Conservation (phyloP, 1,140 invertebrate genomes). For the Gonatopus flavifemur region DNA sequence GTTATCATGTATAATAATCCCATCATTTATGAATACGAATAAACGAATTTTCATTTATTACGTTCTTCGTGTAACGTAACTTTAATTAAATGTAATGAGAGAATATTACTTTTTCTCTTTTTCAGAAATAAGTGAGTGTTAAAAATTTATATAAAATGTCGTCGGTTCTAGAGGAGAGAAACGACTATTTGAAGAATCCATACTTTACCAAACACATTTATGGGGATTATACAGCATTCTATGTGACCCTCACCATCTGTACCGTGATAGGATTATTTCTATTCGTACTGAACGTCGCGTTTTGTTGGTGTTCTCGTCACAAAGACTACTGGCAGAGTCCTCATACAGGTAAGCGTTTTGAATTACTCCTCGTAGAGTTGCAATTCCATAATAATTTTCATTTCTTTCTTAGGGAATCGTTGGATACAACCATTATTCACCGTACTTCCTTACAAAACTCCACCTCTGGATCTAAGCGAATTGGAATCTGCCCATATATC, state of each 20-base stretch:
- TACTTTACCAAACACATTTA: conserved; percentile 65
- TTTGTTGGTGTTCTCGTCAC: conserved; percentile 78
- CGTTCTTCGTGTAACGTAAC: no score
- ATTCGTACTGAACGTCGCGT: conserved; percentile 73
- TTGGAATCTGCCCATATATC: conserved; percentile 57
- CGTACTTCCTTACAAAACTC: conserved; percentile 77
- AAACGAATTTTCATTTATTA: conserved; percentile 19
- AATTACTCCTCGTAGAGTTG: neutral
- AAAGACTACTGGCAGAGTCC: conserved; percentile 78
- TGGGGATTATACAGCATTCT: conserved; percentile 73
- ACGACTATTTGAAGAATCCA: conserved; percentile 68
- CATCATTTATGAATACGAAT: neutral
- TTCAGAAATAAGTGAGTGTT: conserved; percentile 50
- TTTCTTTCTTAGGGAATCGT: conserved; percentile 68
- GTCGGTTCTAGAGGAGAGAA: conserved; percentile 65
- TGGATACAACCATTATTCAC: conserved; percentile 83
- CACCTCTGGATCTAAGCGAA: conserved; percentile 78
- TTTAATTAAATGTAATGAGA: conserved; percentile 15
- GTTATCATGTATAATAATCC: no score
- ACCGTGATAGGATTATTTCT: conserved; percentile 69
- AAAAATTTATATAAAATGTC: conserved; percentile 62
- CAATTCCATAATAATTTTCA: no score
- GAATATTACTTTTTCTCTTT: conserved; percentile 35
- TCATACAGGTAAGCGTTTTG: conserved; percentile 69
- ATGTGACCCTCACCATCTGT: conserved; percentile 76